Conservation (phyloP, 2,113 vertebrate species). For the Pungitius pungitius region DNA sequence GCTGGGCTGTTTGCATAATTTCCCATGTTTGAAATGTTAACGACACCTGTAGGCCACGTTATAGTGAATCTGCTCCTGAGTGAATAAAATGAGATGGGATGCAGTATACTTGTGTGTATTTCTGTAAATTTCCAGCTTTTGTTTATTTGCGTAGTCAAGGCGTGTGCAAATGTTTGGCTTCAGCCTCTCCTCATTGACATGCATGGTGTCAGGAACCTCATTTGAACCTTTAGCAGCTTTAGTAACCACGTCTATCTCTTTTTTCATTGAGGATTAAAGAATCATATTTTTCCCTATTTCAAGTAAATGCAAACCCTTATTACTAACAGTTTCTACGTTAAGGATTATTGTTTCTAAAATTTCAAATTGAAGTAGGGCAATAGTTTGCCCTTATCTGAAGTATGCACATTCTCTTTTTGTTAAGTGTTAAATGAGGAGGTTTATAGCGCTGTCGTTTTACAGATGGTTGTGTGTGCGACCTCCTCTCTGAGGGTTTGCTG, state of each 20-base stretch:
- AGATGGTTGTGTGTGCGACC: background rate
- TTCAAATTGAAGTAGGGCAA: background rate
- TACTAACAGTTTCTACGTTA: constrained; percentile 1
- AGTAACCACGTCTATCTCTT: too few species aligned
- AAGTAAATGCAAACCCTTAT: constrained; percentile 26
- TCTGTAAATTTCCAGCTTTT: constrained; percentile 14
- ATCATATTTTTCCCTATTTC: constrained; percentile 3
- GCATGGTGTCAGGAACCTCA: constrained; percentile 51
- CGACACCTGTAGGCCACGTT: constrained; percentile 67
- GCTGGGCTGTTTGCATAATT: constrained; percentile 63
- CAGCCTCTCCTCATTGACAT: constrained; percentile 54
- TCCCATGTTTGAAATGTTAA: constrained; percentile 69
- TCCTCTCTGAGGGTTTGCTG: background rate
- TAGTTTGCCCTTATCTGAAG: constrained; percentile 1
- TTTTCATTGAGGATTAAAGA: constrained; percentile 4
- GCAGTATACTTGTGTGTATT: constrained; percentile 32
- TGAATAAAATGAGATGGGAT: constrained; percentile 43
- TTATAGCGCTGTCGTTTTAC: background rate
- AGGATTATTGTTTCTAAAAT: constrained; percentile 6
- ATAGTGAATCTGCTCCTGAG: constrained; percentile 42
- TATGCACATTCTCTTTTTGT: background rate
- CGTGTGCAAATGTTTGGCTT: constrained; percentile 14
- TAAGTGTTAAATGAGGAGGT: background rate
- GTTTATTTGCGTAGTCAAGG: constrained; percentile 3
- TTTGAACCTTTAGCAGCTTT: constrained; percentile 40